Base-by-base conservation (phyloP, 1,140 invertebrate genomes). In the Cylas formicarius region DNA sequence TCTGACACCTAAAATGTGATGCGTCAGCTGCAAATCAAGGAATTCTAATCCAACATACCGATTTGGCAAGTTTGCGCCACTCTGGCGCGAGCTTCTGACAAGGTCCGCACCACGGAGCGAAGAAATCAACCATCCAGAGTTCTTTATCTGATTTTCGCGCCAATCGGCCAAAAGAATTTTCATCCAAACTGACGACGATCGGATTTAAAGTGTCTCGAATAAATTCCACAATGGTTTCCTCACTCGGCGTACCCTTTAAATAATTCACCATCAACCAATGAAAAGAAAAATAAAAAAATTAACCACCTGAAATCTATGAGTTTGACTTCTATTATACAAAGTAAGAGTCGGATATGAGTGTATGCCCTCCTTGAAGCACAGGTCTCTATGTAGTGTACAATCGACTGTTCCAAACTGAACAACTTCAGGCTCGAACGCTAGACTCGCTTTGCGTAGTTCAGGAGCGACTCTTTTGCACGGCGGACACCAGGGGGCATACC, bases 81-180 rank as follows among this genome's bases (percentile, higher is more conserved):
- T 80, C 67, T n/a, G 76, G 72, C 4, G 82, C 84, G 40, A 91
- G 67, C 29, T 76, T 71, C 63, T 90, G 87, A 64, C 88, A 93
- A 48, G 89, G 86, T 9, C 78, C 80, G 63, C 88, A 91, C 66
- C 81, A 81, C 6, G 86, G 82, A 7, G 86, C 89, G 64, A 87
- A 91, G 63, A 82, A 91, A 66, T 91, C 90, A 34, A 91, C 75
- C 56, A 91, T 82, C 83, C 87, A 87, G 13, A 83, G 65, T 68
- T 72, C 81, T 28, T 78, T 71, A 13, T 74, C 78, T 24, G 78
- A 70, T 44, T 73, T 69, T 22, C 83, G 63, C 3, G 65, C 63
- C 7, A 87, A 67, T 26, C 69, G 60, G 18, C 75, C 52, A 62
- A 86, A 87, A 24, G 65, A 71, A 7, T 66, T 53, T 2, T 65